Conservation (phyloP, 35 echinoderm and acorn worm genomes). For the Acanthaster planci region DNA sequence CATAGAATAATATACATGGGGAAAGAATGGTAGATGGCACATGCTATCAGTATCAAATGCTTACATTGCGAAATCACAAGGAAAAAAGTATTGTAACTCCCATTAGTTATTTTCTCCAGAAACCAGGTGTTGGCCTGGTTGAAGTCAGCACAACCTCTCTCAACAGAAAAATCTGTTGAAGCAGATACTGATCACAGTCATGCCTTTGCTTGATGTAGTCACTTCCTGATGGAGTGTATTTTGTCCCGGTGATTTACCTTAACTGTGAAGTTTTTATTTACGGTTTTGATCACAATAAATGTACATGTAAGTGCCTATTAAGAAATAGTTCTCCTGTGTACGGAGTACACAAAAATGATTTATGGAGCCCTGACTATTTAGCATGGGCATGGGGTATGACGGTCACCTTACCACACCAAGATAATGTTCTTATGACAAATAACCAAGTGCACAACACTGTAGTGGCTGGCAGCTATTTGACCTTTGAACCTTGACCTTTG, state of each 20-base stretch:
- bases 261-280: conserved; percentile 14
- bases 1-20: too few species aligned
- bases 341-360: conserved; percentile 17
- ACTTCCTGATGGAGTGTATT: not conserved
- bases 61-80: too few species aligned
- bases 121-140: too few species aligned
- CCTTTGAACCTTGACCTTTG: conserved; percentile 9
- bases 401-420: not conserved
- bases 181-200: not conserved
- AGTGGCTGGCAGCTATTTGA: not conserved
- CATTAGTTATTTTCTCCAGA: too few species aligned
- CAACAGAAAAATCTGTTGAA: too few species aligned
- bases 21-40: too few species aligned
- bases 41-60: too few species aligned
- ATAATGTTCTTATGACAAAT: conserved; percentile 9
- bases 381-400: not conserved
- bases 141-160: too few species aligned
- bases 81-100: too few species aligned
- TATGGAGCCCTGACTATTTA: conserved; percentile 1
- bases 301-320: conserved; percentile 26
- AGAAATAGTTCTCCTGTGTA: conserved; percentile 15
- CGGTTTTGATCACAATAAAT: not conserved
- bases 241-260: not conserved
- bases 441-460: too few species aligned
- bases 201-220: too few species aligned